These are phyloP conservation scores for Phymorhynchus buccinoides DNA, from an alignment of 1,140 invertebrate species.

Conservation along the genomic window DNA sequence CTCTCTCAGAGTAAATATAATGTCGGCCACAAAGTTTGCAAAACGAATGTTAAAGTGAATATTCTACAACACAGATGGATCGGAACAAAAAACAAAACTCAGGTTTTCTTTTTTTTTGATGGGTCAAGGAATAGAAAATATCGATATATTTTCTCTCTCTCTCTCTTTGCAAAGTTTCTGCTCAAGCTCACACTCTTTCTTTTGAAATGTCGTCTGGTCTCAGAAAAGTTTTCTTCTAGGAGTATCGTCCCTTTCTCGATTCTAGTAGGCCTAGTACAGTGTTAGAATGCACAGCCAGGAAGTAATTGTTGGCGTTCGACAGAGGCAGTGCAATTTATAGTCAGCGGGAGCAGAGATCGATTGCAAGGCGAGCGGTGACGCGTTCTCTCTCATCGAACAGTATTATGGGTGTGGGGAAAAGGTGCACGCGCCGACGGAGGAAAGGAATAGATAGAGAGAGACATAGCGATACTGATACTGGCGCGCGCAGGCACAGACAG, in stretches of 20 bases:
- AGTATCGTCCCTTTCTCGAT: neutral
- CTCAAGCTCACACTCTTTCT: neutral
- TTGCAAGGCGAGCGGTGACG: neutral
- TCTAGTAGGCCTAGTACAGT: neutral
- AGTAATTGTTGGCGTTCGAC: neutral
- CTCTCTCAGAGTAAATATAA: neutral
- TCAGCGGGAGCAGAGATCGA: neutral
- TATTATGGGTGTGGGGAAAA: neutral
- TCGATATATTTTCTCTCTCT: neutral
- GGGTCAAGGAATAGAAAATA: neutral
- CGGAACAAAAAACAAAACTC: too few species aligned
- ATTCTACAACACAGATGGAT: neutral
- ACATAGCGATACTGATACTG: neutral
- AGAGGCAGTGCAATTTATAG: neutral
- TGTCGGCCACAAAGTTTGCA: neutral
- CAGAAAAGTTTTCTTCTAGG: neutral
- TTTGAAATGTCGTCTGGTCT: neutral
- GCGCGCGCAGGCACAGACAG: neutral
- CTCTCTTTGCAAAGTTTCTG: neutral
- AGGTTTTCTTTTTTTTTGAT: neutral
- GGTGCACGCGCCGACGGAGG: neutral
- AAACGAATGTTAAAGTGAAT: neutral
- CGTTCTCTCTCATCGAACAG: neutral
- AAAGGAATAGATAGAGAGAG: neutral
- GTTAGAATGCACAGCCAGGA: neutral